phyloP scores from a whole-genome alignment of 2,113 vertebrate species.

The Garra rufa region DNA sequence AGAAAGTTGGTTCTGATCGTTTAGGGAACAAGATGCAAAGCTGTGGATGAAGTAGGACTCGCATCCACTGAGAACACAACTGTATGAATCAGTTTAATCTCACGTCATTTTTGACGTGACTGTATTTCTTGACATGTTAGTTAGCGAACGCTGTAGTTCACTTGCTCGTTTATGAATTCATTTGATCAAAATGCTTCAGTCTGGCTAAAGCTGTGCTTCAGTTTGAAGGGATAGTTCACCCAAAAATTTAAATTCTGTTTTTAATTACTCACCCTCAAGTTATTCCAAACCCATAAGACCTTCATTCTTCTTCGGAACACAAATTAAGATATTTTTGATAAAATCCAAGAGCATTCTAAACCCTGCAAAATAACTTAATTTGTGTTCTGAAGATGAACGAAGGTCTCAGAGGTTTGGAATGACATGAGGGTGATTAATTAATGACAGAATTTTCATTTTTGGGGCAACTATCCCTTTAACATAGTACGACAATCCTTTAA shows the following conservation, averaged over 20 bases:
- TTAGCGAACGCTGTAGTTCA: background rate
- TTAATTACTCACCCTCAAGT: too few relatives aligned
- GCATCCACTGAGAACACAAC: background rate
- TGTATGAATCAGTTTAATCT: constrained; percentile 48
- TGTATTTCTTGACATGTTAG: constrained; percentile 20
- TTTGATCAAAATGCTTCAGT: constrained; percentile 38
- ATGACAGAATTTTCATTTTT: too few relatives aligned
- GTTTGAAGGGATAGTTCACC: background rate
- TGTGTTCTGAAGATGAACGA: too few relatives aligned
- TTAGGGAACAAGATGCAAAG: constrained; percentile 12
- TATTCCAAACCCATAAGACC: too few relatives aligned
- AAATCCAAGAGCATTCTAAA: too few relatives aligned
- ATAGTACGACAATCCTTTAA: background rate
- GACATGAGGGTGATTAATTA: too few relatives aligned
- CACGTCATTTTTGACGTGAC: background rate
- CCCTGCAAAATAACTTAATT: too few relatives aligned
- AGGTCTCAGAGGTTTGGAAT: too few relatives aligned
- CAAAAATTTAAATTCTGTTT: too few relatives aligned
- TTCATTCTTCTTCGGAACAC: too few relatives aligned
- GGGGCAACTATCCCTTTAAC: background rate
- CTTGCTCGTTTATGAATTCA: constrained; percentile 6
- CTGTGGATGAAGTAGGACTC: background rate
- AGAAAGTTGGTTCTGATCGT: constrained; percentile 12
- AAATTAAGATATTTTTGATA: too few relatives aligned
- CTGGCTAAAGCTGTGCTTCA: background rate